Percentiles rank a stretch among this genome's conserved stretches.
phyloP scores from a whole-genome alignment of 2,888 invertebrate genomes.

The Dicycla oo region DNA sequence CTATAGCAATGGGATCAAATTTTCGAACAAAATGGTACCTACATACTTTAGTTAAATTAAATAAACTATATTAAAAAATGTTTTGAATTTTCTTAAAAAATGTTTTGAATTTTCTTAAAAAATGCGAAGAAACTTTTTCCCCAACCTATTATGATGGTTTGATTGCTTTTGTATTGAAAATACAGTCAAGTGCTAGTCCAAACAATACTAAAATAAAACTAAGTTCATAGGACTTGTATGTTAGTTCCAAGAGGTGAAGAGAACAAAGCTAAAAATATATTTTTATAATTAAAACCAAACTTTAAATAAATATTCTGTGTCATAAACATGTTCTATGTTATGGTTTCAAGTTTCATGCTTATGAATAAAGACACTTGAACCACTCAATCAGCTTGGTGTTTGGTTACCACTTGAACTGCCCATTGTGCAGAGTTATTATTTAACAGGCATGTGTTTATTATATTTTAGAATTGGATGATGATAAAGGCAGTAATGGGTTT shows the following conservation, averaged over 20 bases:
- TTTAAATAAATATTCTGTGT: no score
- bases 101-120: no score
- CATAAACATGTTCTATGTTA: neutral
- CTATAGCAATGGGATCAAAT: no score
- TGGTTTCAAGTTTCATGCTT: neutral
- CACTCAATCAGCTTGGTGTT: conserved; percentile 13
- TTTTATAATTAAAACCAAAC: no score
- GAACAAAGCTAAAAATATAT: no score
- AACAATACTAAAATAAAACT: no score
- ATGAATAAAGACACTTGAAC: conserved; percentile 16
- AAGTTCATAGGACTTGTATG: neutral
- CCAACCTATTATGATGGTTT: no score
- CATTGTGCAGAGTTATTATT: neutral
- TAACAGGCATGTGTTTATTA: conserved; percentile 11
- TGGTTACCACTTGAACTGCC: conserved; percentile 30
- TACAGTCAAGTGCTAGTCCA: neutral
- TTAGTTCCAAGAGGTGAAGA: neutral
- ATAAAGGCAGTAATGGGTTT: conserved; percentile 77
- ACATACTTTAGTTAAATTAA: no score
- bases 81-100: no score
- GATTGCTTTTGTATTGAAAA: neutral
- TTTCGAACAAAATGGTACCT: no score
- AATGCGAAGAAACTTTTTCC: no score
- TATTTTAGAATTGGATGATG: conserved; percentile 65
- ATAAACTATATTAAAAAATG: no score